Evolutionary conservation across 2,888 invertebrate species (phyloP).

Genomic region (Athalia circularis): DNA sequence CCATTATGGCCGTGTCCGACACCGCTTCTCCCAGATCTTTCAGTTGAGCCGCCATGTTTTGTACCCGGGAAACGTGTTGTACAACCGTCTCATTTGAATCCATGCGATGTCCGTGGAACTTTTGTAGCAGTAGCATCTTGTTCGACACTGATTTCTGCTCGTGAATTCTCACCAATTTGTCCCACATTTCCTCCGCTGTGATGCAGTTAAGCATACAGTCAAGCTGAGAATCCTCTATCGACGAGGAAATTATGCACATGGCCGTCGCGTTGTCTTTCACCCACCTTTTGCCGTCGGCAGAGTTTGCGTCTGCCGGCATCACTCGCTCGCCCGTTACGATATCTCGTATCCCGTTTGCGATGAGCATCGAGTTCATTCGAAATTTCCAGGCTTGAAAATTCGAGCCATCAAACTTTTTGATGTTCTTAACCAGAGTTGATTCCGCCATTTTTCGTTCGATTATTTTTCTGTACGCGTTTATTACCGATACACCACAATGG

Average conservation of each 20-base stretch:
- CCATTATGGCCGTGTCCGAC: constrained; percentile 51
- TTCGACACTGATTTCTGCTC: constrained; percentile 58
- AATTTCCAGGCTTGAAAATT: constrained; percentile 54
- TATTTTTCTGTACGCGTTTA: too few relatives aligned
- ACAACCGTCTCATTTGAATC: constrained; percentile 50
- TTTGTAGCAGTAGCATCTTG: constrained; percentile 52
- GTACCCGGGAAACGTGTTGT: constrained; percentile 53
- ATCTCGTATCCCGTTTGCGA: constrained; percentile 43
- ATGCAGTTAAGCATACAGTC: constrained; percentile 53
- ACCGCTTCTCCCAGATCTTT: constrained; percentile 55
- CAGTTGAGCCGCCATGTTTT: constrained; percentile 53
- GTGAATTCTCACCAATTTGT: constrained; percentile 51
- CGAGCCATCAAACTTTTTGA: constrained; percentile 48
- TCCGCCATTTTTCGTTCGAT: too few relatives aligned
- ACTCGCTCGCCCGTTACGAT: neutral
- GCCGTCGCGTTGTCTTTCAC: constrained; percentile 54
- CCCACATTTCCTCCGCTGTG: constrained; percentile 58
- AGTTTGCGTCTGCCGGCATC: constrained; percentile 11
- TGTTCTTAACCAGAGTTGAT: too few relatives aligned
- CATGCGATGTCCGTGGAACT: constrained; percentile 55
- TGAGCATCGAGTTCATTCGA: constrained; percentile 47
- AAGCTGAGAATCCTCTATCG: constrained; percentile 52
- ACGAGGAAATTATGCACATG: constrained; percentile 55
- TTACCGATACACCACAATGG: too few relatives aligned
- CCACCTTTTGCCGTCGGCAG: constrained; percentile 48